Base-by-base conservation (phyloP, 2,797 vertebrate species). In the Spinibarbus caldwelli region DNA sequence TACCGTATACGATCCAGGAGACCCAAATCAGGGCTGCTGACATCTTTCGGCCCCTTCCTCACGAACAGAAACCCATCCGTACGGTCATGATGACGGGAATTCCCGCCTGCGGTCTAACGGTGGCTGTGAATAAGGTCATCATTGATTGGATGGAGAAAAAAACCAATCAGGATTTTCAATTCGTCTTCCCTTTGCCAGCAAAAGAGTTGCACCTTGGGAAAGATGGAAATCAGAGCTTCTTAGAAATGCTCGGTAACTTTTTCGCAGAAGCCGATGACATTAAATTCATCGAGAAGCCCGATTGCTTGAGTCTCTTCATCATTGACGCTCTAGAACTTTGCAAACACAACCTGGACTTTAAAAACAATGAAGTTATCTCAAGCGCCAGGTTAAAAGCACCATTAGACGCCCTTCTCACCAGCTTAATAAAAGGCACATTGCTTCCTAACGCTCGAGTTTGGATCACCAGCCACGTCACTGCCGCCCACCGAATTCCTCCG, bases 281-380 rank as follows among this genome's bases (percentile, higher is more conserved):
- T 6, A 77, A 68, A 10, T 90, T 86, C 83, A 80, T 95, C 81
- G 89, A 91, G 8, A 84, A 91, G 6, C 85, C 90, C 0, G 89
- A 91, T 66, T 92, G 92, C 52, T 88, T 85, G 38, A 87, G 86
- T 78, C 89, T 95, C 17, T 85, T 96, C 72, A 87, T 95, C 31
- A 93, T 96, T 87, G 94, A 96, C 34, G 92, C 89, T 0, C 90
- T 94, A 12, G 95, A 96, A 85, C 90, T 91, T 43, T 94, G 92
- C 86, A 83, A 85, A 26, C 76, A 78, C 29, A 0, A 77, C 2
- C 91, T 96, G 72, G 89, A 95, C 84, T 96, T 94, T 89, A 8
- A 82, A 92, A 91, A 90, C 31, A 87, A 93, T 66, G 90, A 89
- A 0, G 88, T 71, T 0, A 45, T 95, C 49, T 86, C 52, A 0